phyloP scores from a whole-genome alignment of 1,140 invertebrate species.

The Lepidurus arcticus region DNA sequence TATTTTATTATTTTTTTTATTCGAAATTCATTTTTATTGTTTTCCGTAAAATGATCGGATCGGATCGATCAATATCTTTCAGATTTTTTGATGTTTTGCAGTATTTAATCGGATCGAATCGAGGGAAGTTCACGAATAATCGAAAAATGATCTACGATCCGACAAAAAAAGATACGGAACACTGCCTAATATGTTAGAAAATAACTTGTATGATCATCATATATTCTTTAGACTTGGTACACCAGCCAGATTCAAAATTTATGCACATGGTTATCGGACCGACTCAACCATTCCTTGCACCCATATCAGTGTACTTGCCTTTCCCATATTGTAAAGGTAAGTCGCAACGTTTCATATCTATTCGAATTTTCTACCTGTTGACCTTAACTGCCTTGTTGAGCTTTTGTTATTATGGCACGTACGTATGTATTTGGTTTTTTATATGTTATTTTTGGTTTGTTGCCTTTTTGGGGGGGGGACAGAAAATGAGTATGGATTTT shows the following conservation, averaged over 20 bases:
- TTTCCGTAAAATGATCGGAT: constrained; percentile 19
- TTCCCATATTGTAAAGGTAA: constrained; percentile 90
- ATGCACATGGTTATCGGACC: constrained; percentile 88
- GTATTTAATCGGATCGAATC: background rate
- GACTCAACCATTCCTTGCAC: constrained; percentile 89
- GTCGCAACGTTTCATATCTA: constrained; percentile 33
- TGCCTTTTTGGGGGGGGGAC: background rate
- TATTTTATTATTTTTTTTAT: too few relatives aligned
- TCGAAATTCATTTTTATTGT: background rate
- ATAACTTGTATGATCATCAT: background rate
- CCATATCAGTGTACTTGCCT: constrained; percentile 95
- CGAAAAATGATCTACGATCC: too few relatives aligned
- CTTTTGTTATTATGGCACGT: constrained; percentile 22
- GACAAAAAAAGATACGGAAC: too few relatives aligned
- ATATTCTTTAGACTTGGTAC: constrained; percentile 78
- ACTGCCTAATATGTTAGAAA: too few relatives aligned
- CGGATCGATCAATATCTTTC: constrained; percentile 25
- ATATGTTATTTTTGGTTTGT: constrained; percentile 16
- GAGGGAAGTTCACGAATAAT: background rate
- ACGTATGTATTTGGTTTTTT: background rate
- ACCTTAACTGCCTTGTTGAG: background rate
- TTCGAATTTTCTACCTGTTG: background rate
- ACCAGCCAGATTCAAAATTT: constrained; percentile 87
- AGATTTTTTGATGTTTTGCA: background rate
- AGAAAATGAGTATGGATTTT: constrained; percentile 79